These are phyloP conservation scores for Pygocentrus nattereri DNA, from an alignment of 2,797 vertebrate genomes.

Conservation along the genomic window DNA sequence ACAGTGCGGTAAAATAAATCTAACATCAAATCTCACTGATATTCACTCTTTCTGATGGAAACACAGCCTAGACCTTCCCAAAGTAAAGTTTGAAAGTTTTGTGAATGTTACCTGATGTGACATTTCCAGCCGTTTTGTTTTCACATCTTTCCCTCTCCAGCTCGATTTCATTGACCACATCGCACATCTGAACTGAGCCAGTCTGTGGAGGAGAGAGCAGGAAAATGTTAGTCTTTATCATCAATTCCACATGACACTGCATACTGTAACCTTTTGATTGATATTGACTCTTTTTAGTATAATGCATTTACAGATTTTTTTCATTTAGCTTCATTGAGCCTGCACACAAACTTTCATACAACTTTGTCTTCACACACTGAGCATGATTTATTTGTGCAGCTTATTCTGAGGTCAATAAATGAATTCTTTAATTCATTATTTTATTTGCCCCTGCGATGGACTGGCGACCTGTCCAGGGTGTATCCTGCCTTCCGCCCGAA, in stretches of 20 bases:
- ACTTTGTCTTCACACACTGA: too few relatives aligned
- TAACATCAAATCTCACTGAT: not conserved
- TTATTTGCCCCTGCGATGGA: too few relatives aligned
- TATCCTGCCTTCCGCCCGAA: too few relatives aligned
- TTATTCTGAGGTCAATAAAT: too few relatives aligned
- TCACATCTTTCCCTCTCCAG: slow-evolving; percentile 78
- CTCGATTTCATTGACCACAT: slow-evolving; percentile 79
- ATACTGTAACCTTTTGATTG: not conserved
- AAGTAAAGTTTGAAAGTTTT: not conserved
- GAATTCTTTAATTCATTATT: too few relatives aligned
- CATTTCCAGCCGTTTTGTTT: slow-evolving; percentile 74
- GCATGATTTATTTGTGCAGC: too few relatives aligned
- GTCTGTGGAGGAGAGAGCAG: slow-evolving; percentile 65
- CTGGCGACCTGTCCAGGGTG: too few relatives aligned
- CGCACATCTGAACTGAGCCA: slow-evolving; percentile 77
- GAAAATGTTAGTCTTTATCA: slow-evolving; percentile 2
- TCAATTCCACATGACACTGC: not conserved
- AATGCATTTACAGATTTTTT: too few relatives aligned
- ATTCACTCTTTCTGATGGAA: not conserved
- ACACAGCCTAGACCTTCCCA: not conserved
- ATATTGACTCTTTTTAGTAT: not conserved
- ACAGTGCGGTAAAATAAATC: not conserved
- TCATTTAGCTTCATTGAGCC: too few relatives aligned
- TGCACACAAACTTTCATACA: too few relatives aligned
- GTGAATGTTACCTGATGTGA: slow-evolving; percentile 78